phyloP scores from a whole-genome alignment of 2,888 invertebrate genomes.

The Aricia artaxerxes region DNA sequence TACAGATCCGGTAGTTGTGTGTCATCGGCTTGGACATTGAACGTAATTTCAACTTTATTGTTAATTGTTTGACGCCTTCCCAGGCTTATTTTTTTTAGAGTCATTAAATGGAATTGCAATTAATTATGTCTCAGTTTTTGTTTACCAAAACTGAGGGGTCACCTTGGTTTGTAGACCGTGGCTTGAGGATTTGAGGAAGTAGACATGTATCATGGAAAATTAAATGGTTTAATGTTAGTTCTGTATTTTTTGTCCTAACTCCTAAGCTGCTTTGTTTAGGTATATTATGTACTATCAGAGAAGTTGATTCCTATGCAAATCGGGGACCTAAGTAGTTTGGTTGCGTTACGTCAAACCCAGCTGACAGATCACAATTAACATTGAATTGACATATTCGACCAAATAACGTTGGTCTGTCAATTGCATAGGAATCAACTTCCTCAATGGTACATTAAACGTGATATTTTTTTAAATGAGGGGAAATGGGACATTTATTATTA shows the following conservation, averaged over 20 bases:
- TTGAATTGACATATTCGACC: too few relatives aligned
- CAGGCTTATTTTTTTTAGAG: slow-evolving; percentile 23
- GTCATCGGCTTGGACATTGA: slow-evolving; percentile 20
- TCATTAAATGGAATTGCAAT: slow-evolving; percentile 10
- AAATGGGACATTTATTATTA: too few relatives aligned
- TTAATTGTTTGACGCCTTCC: slow-evolving; percentile 29
- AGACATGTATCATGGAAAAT: slow-evolving; percentile 22
- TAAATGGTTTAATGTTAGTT: slow-evolving; percentile 23
- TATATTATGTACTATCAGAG: too few relatives aligned
- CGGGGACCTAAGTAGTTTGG: too few relatives aligned
- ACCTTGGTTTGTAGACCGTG: slow-evolving; percentile 25
- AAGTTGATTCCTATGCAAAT: too few relatives aligned
- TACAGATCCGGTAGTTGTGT: slow-evolving; percentile 24
- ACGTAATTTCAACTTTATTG: slow-evolving; percentile 27
- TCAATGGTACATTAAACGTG: too few relatives aligned
- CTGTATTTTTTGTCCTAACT: neutral
- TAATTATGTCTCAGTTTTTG: slow-evolving; percentile 3
- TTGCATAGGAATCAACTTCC: too few relatives aligned
- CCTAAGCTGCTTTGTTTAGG: neutral
- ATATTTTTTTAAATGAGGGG: too few relatives aligned
- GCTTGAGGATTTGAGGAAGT: slow-evolving; percentile 10
- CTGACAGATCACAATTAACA: too few relatives aligned
- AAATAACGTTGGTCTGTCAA: too few relatives aligned
- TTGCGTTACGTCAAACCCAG: too few relatives aligned
- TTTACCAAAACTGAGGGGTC: slow-evolving; percentile 7